Percentiles rank a stretch among this genome's conserved stretches.
phyloP scores from a whole-genome alignment of 2,797 vertebrate species.

The Sardinella longiceps region DNA sequence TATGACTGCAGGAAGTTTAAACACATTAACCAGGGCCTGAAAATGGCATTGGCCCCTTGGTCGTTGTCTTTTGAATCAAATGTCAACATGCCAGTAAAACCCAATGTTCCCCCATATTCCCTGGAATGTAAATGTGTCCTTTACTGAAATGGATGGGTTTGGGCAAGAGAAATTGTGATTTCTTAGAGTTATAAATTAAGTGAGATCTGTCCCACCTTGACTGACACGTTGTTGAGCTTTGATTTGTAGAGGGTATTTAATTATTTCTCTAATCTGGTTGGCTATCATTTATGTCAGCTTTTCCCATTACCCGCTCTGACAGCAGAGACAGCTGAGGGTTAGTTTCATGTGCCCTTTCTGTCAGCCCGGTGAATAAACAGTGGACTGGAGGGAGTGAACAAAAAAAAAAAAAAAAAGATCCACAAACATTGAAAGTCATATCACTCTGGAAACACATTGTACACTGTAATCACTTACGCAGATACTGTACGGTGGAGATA shows the following conservation, averaged over 20 bases:
- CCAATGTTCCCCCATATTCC: constrained; percentile 71
- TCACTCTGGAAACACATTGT: constrained; percentile 22
- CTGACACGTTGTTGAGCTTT: constrained; percentile 70
- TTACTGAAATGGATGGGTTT: constrained; percentile 73
- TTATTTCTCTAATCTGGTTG: constrained; percentile 71
- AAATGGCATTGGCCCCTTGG: constrained; percentile 68
- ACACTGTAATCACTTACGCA: background rate
- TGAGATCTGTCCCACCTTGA: constrained; percentile 64
- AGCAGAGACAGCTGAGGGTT: constrained; percentile 10
- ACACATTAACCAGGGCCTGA: constrained; percentile 69
- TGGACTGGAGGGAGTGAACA: background rate
- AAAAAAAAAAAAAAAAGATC: background rate
- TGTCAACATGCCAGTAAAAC: constrained; percentile 78
- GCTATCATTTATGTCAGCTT: constrained; percentile 62
- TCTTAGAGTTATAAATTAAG: constrained; percentile 74
- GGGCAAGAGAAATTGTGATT: constrained; percentile 63
- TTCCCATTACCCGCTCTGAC: constrained; percentile 9
- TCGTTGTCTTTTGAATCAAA: constrained; percentile 76
- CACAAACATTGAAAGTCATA: constrained; percentile 22
- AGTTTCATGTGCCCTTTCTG: constrained; percentile 24
- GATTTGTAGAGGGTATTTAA: constrained; percentile 76
- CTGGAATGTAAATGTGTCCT: constrained; percentile 76
- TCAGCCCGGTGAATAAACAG: background rate
- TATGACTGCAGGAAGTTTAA: constrained; percentile 69
- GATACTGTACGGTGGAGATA: background rate